Evolutionary conservation across 2,888 invertebrate species (phyloP).

Genomic region (Apamea monoglypha): DNA sequence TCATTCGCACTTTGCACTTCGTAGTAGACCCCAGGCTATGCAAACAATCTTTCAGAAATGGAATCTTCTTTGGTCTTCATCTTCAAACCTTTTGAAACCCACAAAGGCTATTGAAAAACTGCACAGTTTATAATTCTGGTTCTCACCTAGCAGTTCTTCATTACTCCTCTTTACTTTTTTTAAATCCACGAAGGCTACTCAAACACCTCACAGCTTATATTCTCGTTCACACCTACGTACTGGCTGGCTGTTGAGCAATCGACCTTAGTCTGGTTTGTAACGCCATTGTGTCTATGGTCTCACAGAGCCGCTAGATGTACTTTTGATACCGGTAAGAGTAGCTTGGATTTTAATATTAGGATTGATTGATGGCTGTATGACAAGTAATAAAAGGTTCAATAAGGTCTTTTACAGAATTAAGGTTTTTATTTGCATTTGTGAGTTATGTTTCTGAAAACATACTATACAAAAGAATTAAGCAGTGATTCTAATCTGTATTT

Average conservation of each 20-base stretch:
- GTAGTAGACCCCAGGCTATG: too few relatives aligned
- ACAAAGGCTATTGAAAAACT: too few relatives aligned
- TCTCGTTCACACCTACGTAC: constrained; percentile 65
- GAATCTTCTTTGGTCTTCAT: not conserved
- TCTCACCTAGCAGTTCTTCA: not conserved
- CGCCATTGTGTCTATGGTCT: constrained; percentile 75
- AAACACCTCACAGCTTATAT: constrained; percentile 30
- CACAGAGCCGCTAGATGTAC: constrained; percentile 59
- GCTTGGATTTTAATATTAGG: constrained; percentile 6
- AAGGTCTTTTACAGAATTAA: not conserved
- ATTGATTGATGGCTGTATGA: not conserved
- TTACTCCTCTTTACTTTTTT: not conserved
- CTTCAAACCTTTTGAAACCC: not conserved
- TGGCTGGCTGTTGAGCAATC: constrained; percentile 74
- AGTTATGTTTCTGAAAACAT: too few relatives aligned
- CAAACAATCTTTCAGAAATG: not conserved
- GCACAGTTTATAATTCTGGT: not conserved
- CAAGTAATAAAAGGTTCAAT: not conserved
- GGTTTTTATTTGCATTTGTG: too few relatives aligned
- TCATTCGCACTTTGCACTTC: too few relatives aligned
- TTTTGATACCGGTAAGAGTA: constrained; percentile 47
- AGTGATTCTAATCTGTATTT: not conserved
- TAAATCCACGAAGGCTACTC: not conserved
- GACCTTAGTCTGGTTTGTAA: constrained; percentile 81
- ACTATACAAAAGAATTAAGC: not conserved